A percentile compares a stretch with the other conserved stretches of the same genome.
Evolutionary conservation across 2,113 vertebrate genomes (phyloP).

Genomic region (Heptranchias perlo): DNA sequence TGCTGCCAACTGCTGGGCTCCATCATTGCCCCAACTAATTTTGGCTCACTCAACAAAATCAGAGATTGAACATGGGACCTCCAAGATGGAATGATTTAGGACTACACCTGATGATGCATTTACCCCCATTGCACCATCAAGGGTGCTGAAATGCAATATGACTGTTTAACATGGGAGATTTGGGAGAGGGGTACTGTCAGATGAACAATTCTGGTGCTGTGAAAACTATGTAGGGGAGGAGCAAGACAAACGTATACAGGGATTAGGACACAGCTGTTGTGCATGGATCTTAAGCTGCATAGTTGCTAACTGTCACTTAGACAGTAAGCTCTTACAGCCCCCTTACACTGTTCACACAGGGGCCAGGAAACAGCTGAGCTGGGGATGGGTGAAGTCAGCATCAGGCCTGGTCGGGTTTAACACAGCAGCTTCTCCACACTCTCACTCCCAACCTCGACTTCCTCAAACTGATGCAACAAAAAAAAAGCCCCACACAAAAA

Average conservation of each 20-base stretch:
- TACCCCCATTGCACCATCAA: background rate
- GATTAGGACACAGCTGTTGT: background rate
- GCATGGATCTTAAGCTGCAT: background rate
- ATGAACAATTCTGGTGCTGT: background rate
- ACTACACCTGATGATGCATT: background rate
- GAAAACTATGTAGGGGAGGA: background rate
- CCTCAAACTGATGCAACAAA: background rate
- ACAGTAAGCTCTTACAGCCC: background rate
- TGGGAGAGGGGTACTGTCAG: background rate
- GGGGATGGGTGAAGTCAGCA: background rate
- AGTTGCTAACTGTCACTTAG: background rate
- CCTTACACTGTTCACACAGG: background rate
- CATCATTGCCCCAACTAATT: background rate
- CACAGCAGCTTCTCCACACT: background rate
- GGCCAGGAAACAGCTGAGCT: background rate
- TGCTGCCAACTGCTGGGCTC: background rate
- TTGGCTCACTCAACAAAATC: background rate
- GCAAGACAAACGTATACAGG: background rate
- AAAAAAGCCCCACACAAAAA: background rate
- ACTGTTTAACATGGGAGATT: background rate
- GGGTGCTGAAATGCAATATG: no score
- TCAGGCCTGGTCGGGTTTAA: no score
- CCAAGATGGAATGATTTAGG: background rate
- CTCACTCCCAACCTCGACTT: background rate
- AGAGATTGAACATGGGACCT: background rate